Evolutionary conservation across 1,140 invertebrate species (phyloP), one percentile per base, ranked within the genome.

Genomic region (Lucilia sericata): DNA sequence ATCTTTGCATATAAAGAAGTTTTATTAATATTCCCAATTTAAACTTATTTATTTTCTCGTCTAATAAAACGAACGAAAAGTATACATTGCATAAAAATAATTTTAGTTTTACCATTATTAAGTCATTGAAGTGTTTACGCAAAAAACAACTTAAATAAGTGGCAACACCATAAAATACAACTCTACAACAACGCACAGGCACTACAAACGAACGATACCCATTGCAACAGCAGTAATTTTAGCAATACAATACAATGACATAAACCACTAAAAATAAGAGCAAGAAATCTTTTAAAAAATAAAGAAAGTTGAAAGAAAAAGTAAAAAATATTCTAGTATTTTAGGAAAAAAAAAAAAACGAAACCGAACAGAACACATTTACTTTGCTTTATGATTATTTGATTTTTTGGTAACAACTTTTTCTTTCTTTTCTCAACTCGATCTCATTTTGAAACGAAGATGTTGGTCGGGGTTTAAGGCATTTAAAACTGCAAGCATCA

Each of bases 341-440:
- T 30, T 2, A 30, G n/a, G 13, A 9, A 13, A 60, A 14, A 60
- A 13, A 60, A 13, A 60, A 17, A 60, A 14, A 60, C 13, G 55
- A 60, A 70, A 70, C 65, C 21, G 19, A 70, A 70, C 65, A 21
- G 21, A 70, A 70, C 19, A 70, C 65, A 70, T 70, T 70, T 5
- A 25, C 65, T 70, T 21, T 70, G 65, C 65, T 70, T 70, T 70
- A 70, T 70, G 65, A 70, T 70, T 70, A 70, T 70, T 70, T 70
- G 65, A 70, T 70, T 70, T 70, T 70, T 70, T 70, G 65, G 65
- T 70, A 70, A 70, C 65, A 70, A 21, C 19, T 70, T 70, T 17
- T 70, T 70, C 65, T 70, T 70, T 70, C 65, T 21, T 70, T 9
- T 21, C 55, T 21, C 65, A 70, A 21, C 14, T n/a, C 55, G n/a